A percentile compares a stretch with the other conserved stretches of the same genome.
Evolutionary conservation across 2,113 vertebrate species (phyloP).

Genomic region (Excalfactoria chinensis): DNA sequence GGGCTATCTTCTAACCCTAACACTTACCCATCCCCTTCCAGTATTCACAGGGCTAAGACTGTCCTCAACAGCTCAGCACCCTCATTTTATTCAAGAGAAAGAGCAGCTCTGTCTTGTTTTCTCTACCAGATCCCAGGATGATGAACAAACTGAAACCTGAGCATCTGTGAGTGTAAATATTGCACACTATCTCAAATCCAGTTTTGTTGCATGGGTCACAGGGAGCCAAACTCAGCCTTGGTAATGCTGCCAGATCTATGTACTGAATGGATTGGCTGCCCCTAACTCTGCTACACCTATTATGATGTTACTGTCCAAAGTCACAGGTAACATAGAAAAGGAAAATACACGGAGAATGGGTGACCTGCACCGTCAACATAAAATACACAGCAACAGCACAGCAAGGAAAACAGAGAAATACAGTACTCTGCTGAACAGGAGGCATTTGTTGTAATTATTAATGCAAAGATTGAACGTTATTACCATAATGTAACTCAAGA

Average conservation of each 20-base stretch:
- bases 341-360: neutral
- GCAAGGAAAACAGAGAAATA: neutral
- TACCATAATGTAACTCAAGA: slow-evolving; percentile 4
- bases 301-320: neutral
- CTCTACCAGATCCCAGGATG: neutral
- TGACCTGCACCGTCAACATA: neutral
- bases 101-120: neutral
- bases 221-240: neutral
- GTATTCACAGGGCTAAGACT: neutral
- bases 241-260: neutral
- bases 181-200: neutral
- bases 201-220: neutral
- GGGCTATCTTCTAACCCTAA: neutral
- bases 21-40: neutral
- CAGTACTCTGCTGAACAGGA: neutral
- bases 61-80: neutral
- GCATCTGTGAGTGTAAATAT: neutral
- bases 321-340: neutral
- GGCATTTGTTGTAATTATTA: neutral
- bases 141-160: neutral
- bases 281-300: neutral
- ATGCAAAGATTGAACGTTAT: slow-evolving; percentile 34
- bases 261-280: neutral
- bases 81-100: neutral
- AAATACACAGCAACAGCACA: neutral